Evolutionary conservation across 2,888 invertebrate genomes (phyloP).

Genomic region (Pandemis heparana): DNA sequence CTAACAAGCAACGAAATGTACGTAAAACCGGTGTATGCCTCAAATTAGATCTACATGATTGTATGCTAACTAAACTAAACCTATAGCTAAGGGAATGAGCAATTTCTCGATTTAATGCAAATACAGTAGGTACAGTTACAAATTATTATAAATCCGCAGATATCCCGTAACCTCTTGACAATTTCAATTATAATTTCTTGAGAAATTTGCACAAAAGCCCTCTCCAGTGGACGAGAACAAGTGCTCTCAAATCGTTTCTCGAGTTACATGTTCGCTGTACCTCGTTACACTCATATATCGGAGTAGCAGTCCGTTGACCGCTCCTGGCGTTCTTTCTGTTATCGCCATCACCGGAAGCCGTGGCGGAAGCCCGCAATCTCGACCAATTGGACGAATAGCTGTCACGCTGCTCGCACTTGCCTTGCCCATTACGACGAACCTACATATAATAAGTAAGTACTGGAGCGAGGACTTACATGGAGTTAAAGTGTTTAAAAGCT

Average conservation of each 20-base stretch:
- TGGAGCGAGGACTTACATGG: background rate
- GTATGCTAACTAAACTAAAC: no score
- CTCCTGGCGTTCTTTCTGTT: conserved; percentile 74
- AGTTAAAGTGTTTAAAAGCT: background rate
- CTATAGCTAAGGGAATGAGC: no score
- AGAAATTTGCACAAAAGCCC: background rate
- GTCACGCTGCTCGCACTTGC: conserved; percentile 80
- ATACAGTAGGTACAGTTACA: no score
- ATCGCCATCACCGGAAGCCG: conserved; percentile 76
- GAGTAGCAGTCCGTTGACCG: conserved; percentile 77
- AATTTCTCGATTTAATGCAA: no score
- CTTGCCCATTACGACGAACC: conserved; percentile 62
- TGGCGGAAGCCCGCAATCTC: conserved; percentile 84
- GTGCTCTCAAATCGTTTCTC: background rate
- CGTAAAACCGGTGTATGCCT: no score
- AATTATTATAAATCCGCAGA: no score
- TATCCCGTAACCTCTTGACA: background rate
- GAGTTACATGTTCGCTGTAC: background rate
- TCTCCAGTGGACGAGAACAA: background rate
- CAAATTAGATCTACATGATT: no score
- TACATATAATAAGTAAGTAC: background rate
- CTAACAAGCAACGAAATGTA: no score
- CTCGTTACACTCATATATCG: background rate
- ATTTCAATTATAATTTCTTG: background rate
- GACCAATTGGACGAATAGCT: conserved; percentile 80